Evolutionary conservation across 2,113 vertebrate genomes (phyloP), one percentile per base, ranked within the genome.

Genomic region (Eretmochelys imbricata): DNA sequence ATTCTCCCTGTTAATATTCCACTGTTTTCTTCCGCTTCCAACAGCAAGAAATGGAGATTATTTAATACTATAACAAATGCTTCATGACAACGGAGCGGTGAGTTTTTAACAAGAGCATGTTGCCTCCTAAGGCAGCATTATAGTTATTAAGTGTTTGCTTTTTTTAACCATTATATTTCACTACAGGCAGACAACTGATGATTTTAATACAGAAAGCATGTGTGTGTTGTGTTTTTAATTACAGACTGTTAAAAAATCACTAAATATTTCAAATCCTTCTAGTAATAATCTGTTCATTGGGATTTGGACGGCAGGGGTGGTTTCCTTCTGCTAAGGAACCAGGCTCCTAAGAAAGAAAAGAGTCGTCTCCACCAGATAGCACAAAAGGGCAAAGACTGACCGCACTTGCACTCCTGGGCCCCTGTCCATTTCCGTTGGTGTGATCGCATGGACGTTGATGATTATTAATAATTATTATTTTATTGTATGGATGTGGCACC

Each of bases 91-190:
- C 35, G 2, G 35, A 17, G 35, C 4, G 65, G 35, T 42, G 69
- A 38, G 69, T 72, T 72, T 72, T 72, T 10, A 72, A 22, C 69
- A n/a, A 72, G 69, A 24, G 19, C n/a, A 24, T 38, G n/a, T 3
- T 62, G 59, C 59, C 59, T 6, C 27, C 59, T 31, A 29, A 62
- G 27, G 29, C 59, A 62, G 59, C 59, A 62, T 62, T 62, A 62
- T 0, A 1, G 29, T 14, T 55, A 78, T 53, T 20, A 13, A 1
- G 0, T 24, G 1, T 9, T 27, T 12, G 72, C 4, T 54, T 0
- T 31, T 31, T 51, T 38, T 80, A 6, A n/a, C 13, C 90, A 38
- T 54, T 3, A 3, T 20, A 0, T 65, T 3, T 24, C 1, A 19
- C 76, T 35, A 1, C n/a, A 0, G 0, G 5, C n/a, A 22, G 4